These are phyloP conservation scores for Troides helena DNA, from an alignment of 2,888 invertebrate species.

Conservation along the genomic window DNA sequence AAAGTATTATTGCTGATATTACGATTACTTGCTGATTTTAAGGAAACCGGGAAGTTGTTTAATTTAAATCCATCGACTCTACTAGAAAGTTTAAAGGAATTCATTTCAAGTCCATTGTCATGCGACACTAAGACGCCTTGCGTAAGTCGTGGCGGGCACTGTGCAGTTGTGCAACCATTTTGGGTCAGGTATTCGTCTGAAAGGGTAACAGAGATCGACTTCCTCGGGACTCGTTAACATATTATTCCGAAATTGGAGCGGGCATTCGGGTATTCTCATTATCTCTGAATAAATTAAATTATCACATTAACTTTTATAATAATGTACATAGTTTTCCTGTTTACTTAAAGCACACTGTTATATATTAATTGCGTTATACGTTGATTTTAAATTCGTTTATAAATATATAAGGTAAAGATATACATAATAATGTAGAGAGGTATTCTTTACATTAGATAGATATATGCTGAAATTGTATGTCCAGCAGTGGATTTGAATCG, in stretches of 20 bases:
- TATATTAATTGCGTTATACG: too few species aligned
- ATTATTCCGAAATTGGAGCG: constrained; percentile 11
- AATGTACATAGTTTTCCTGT: not conserved
- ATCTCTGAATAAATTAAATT: not conserved
- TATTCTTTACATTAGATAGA: too few species aligned
- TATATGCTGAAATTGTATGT: too few species aligned
- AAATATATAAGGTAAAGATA: too few species aligned
- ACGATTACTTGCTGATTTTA: constrained; percentile 6
- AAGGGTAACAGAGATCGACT: constrained; percentile 51
- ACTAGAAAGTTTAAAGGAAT: constrained; percentile 44
- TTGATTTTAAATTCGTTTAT: too few species aligned
- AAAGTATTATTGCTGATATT: not conserved
- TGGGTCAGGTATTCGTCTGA: constrained; percentile 56
- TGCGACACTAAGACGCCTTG: constrained; percentile 55
- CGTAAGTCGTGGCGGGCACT: constrained; percentile 46
- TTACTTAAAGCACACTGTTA: too few species aligned
- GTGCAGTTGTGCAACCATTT: constrained; percentile 56
- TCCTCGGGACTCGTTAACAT: constrained; percentile 39
- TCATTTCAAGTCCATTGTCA: constrained; percentile 72
- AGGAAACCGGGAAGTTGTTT: constrained; percentile 21
- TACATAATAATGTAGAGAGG: too few species aligned
- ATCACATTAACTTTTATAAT: too few species aligned
- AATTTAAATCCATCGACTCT: constrained; percentile 20
- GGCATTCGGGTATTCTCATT: not conserved
- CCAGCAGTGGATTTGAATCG: too few species aligned